Percentiles rank a stretch among this genome's conserved stretches.
These are phyloP conservation scores for Dendronephthya gigantea DNA, from an alignment of 64 coral and sea anemone species.

Conservation along the genomic window DNA sequence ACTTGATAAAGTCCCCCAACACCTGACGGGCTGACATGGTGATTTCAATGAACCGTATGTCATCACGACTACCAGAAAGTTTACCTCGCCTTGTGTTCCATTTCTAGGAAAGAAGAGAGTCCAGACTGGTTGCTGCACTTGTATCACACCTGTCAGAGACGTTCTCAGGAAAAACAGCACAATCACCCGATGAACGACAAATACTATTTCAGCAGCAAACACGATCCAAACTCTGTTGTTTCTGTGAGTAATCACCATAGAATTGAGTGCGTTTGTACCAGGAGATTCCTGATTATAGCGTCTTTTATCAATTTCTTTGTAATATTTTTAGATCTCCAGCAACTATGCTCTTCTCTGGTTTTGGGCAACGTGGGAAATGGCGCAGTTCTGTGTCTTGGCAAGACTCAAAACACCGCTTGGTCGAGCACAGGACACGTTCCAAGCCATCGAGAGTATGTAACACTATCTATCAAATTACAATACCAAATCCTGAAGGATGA, in stretches of 20 bases:
- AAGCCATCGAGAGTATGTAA: conserved; percentile 72
- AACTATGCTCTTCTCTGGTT: conserved; percentile 69
- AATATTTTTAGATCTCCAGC: neutral
- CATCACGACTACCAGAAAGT: neutral
- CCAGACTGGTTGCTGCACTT: conserved; percentile 71
- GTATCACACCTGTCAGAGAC: conserved; percentile 81
- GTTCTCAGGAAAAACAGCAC: neutral
- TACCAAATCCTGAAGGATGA: too few species aligned
- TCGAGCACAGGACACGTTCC: conserved; percentile 92
- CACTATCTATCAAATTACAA: neutral
- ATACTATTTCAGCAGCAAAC: conserved; percentile 10
- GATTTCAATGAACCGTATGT: too few species aligned
- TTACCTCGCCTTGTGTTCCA: neutral
- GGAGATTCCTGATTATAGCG: neutral
- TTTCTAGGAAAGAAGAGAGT: conserved; percentile 62
- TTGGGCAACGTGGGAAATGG: conserved; percentile 91
- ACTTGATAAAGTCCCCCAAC: too few species aligned
- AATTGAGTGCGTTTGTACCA: neutral
- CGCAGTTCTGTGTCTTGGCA: conserved; percentile 86
- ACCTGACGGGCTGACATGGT: too few species aligned
- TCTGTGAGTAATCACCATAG: neutral
- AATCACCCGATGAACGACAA: neutral
- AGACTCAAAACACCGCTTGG: conserved; percentile 79
- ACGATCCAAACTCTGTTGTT: neutral
- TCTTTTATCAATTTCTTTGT: neutral